Evolutionary conservation across 2,888 invertebrate genomes (phyloP), one percentile per base, ranked within the genome.

Genomic region (Icerya purchasi): DNA sequence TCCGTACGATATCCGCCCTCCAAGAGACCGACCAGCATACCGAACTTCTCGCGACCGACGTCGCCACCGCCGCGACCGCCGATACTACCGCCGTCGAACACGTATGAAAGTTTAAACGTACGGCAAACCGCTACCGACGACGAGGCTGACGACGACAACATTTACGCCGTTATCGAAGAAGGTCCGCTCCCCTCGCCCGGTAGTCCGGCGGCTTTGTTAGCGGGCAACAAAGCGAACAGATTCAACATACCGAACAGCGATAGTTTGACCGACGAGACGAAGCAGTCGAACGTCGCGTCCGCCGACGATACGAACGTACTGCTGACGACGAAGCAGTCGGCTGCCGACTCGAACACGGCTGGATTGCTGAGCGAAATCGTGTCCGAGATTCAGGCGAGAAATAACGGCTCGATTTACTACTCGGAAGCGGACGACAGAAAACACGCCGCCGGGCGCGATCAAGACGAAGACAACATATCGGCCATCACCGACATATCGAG

Each of bases 141-240:
- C 18, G 60, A 62, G 2, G 19, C 50, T 3, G 14, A 19, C 22
- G 51, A 51, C 20, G 88, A 88, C 67, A 88, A 87, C 67, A 89
- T 89, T 63, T 89, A 89, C 69, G 86, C 88, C 0, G 84, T 88
- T 0, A 89, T 89, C 56, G 88, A 89, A 68, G 89, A 89, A 69
- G 78, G 80, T 49, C 80, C 84, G 0, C 75, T 78, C 1, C 75
- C 70, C 57, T 68, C 78, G 2, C 75, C 70, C 57, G 68, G 69
- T 54, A 20, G 74, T 73, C 1, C 69, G 69, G 1, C 61, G 3
- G 61, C 53, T 36, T 76, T 75, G 1, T 74, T 74, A 68, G 72
- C 72, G 1, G 67, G 74, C 18, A 68, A 72, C 25, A 66, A 63
- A 50, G 68, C 65, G 22, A 70, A 72, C 2, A 72, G 69, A 61